Conservation (phyloP, 2,113 vertebrate genomes). For the Phoxinus phoxinus region DNA sequence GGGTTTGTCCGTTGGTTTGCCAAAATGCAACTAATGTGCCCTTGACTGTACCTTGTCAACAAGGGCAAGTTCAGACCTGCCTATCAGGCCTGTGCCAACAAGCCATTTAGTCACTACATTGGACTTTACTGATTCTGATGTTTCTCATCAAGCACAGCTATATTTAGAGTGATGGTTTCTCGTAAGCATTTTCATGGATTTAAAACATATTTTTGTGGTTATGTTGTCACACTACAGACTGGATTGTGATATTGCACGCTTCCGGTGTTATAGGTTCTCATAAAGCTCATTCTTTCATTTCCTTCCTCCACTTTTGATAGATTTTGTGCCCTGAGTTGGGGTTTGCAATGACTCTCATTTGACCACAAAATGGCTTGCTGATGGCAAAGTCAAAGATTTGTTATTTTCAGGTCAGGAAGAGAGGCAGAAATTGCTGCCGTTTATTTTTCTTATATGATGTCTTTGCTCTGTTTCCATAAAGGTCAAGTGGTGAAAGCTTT, state of each 20-base stretch:
- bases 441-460: conserved; percentile 39
- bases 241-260: conserved; percentile 17
- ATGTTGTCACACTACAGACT: not conserved
- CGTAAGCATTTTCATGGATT: conserved; percentile 9
- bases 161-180: not conserved
- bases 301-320: conserved; percentile 33
- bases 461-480: conserved; percentile 38
- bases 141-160: conserved; percentile 3
- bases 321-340: conserved; percentile 15
- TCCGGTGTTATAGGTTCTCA: not conserved
- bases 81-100: conserved; percentile 51
- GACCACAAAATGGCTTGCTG: conserved; percentile 38
- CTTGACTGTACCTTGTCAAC: conserved; percentile 35
- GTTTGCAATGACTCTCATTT: conserved; percentile 39
- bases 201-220: not conserved
- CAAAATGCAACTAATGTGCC: conserved; percentile 16
- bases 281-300: conserved; percentile 28
- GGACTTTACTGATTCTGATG: not conserved
- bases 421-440: conserved; percentile 28
- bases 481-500: conserved; percentile 66
- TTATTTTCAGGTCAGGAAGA: conserved; percentile 23
- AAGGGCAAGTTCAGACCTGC: conserved; percentile 50
- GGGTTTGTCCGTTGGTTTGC: conserved; percentile 9
- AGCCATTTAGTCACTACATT: not conserved
- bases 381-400: conserved; percentile 35